Percentiles rank a stretch among this genome's conserved stretches.
Conservation (phyloP, 2,113 vertebrate genomes). For the Phrynosoma blainvillii region DNA sequence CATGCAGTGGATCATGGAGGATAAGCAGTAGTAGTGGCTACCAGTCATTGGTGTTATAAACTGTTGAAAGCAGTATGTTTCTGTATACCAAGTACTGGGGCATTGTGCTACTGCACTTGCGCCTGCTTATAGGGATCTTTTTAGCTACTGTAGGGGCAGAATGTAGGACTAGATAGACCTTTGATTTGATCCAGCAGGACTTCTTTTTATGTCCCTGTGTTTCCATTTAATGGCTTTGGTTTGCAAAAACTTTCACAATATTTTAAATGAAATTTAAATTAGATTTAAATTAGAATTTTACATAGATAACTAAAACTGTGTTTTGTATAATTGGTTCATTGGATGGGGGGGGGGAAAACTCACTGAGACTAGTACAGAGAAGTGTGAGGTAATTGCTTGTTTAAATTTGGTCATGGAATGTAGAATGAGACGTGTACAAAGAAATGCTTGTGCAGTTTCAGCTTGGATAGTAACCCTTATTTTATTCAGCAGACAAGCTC, state of each 20-base stretch:
- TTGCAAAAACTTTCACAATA: background rate
- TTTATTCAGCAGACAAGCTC: constrained; percentile 87
- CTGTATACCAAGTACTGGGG: background rate
- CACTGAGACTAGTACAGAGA: constrained; percentile 70
- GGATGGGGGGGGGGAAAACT: constrained; percentile 48
- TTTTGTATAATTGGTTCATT: constrained; percentile 43
- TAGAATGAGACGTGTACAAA: constrained; percentile 66
- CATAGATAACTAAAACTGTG: constrained; percentile 14
- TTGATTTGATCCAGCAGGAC: background rate
- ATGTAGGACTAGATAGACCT: background rate
- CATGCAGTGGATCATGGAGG: background rate
- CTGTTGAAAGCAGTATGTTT: background rate
- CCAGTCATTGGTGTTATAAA: background rate
- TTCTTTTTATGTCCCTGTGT: background rate
- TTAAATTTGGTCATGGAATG: constrained; percentile 89
- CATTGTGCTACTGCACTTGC: background rate
- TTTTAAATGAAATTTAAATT: background rate
- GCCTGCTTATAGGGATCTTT: background rate
- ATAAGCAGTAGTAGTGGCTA: too few relatives aligned
- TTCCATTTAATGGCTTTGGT: background rate
- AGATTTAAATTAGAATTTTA: background rate
- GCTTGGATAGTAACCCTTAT: constrained; percentile 77
- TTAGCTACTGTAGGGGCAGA: background rate
- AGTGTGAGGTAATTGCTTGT: constrained; percentile 76
- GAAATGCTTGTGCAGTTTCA: constrained; percentile 71